phyloP scores from a whole-genome alignment of 1,140 invertebrate genomes.

The Drosophila varians region DNA sequence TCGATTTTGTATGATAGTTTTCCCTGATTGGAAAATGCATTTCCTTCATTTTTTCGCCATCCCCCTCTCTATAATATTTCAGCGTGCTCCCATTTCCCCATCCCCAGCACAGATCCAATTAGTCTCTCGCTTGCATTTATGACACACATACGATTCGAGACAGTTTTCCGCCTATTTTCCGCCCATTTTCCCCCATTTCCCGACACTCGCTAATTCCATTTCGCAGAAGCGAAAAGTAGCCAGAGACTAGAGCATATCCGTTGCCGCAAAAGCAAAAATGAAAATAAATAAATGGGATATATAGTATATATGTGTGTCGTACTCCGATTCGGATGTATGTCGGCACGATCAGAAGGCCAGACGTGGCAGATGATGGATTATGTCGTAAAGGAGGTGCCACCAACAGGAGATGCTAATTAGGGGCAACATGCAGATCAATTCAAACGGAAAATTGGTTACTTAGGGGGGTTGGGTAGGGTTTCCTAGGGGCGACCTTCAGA shows the following conservation, averaged over 20 bases:
- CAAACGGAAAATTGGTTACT: not conserved
- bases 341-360: slow-evolving; percentile 69
- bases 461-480: not conserved
- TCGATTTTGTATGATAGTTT: not conserved
- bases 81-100: slow-evolving; percentile 14
- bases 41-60: not conserved
- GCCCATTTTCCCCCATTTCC: slow-evolving; percentile 50
- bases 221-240: slow-evolving; percentile 7
- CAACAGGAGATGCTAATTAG: slow-evolving; percentile 77
- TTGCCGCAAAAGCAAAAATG: slow-evolving; percentile 40
- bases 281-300: not conserved
- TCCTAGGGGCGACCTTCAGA: not conserved
- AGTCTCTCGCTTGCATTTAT: slow-evolving; percentile 48
- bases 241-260: slow-evolving; percentile 66
- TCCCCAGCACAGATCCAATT: slow-evolving; percentile 50
- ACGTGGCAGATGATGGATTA: slow-evolving; percentile 52
- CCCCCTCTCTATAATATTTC: not conserved
- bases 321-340: slow-evolving; percentile 39
- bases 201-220: slow-evolving; percentile 56
- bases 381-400: slow-evolving; percentile 20
- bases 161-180: slow-evolving; percentile 72
- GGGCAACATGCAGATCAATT: slow-evolving; percentile 61
- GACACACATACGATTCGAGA: slow-evolving; percentile 67
- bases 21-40: not conserved
- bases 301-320: slow-evolving; percentile 19